These are phyloP conservation scores for Mesoclemmys tuberculata DNA, from an alignment of 2,113 vertebrate genomes.

Conservation along the genomic window DNA sequence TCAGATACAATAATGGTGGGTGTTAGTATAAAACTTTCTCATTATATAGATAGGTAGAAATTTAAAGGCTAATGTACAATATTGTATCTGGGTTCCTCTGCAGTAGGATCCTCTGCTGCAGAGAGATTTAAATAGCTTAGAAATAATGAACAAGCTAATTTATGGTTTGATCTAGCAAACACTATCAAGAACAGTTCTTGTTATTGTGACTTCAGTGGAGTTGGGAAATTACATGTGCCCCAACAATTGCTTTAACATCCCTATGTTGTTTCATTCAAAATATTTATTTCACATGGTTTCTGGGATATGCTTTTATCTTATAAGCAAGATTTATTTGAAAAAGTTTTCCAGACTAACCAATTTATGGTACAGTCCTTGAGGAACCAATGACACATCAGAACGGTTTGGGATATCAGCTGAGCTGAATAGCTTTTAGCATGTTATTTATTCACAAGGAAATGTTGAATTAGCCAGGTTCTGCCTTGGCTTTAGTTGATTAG, in stretches of 20 bases:
- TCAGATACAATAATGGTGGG: background rate
- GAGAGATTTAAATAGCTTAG: background rate
- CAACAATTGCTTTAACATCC: background rate
- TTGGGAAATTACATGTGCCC: background rate
- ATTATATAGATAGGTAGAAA: fast-evolving
- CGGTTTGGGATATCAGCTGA: conserved; percentile 41
- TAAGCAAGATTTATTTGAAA: conserved; percentile 14
- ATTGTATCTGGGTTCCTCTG: background rate
- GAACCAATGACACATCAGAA: conserved; percentile 16
- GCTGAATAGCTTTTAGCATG: conserved; percentile 38
- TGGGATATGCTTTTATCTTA: background rate
- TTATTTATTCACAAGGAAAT: conserved; percentile 69
- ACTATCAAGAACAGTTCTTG: background rate
- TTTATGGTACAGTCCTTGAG: conserved; percentile 22
- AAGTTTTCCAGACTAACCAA: conserved; percentile 9
- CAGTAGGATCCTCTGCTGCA: background rate
- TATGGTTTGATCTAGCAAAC: background rate
- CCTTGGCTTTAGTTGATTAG: conserved; percentile 64
- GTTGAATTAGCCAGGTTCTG: conserved; percentile 65
- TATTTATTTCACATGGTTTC: background rate
- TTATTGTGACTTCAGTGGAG: background rate
- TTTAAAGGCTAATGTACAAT: background rate
- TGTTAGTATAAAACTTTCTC: background rate
- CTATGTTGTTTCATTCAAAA: background rate
- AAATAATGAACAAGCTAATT: background rate